phyloP scores from a whole-genome alignment of 2,888 invertebrate species.

The Acanthosepion esculentum region DNA sequence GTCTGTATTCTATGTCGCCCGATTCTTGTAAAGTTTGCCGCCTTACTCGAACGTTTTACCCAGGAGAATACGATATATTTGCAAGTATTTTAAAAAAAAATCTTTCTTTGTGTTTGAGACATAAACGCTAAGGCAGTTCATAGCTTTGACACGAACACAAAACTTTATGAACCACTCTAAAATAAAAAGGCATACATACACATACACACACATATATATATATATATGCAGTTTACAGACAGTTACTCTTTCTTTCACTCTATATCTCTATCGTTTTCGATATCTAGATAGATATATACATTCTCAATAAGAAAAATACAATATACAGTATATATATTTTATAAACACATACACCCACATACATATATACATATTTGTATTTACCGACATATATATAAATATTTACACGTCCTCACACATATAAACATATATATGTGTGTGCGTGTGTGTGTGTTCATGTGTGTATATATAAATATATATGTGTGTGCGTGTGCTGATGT shows the following conservation, averaged over 20 bases:
- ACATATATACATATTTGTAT: not conserved
- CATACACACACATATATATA: not conserved
- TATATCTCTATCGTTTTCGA: too few species aligned
- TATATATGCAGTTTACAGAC: not conserved
- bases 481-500: not conserved
- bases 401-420: too few species aligned
- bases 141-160: not conserved
- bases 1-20: not conserved
- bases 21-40: not conserved
- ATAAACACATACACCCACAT: not conserved
- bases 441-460: too few species aligned
- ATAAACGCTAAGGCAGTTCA: not conserved
- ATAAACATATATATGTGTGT: too few species aligned
- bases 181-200: not conserved
- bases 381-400: not conserved
- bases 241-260: not conserved
- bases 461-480: too few species aligned
- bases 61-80: not conserved
- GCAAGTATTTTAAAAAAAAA: not conserved
- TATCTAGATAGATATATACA: not conserved
- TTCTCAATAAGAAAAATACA: too few species aligned
- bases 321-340: not conserved
- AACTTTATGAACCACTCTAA: too few species aligned
- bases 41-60: not conserved
- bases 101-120: not conserved